These are phyloP conservation scores for Acanthoscelides obtectus DNA, from an alignment of 2,888 invertebrate genomes.

Conservation along the genomic window DNA sequence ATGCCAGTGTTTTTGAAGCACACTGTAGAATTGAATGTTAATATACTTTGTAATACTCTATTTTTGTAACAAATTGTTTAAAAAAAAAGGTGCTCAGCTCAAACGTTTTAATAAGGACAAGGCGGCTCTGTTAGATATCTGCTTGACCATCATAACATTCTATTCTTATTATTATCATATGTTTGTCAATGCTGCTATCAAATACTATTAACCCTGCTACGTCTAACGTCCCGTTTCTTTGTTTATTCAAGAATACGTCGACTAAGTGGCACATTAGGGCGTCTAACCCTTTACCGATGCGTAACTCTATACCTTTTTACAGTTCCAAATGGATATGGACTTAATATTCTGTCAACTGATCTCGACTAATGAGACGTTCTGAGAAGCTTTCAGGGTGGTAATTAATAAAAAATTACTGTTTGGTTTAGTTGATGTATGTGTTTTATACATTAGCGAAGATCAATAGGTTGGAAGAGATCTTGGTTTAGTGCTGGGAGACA, in stretches of 20 bases:
- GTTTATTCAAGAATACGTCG: neutral
- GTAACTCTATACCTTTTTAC: neutral
- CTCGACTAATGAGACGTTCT: slow-evolving; percentile 9
- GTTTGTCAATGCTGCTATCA: too few species aligned
- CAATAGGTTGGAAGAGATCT: slow-evolving; percentile 27
- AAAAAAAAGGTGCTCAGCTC: too few species aligned
- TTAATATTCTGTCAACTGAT: neutral
- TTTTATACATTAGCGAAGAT: neutral
- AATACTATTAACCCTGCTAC: too few species aligned
- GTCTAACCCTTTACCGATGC: neutral
- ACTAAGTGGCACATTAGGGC: neutral
- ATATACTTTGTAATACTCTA: too few species aligned
- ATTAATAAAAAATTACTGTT: slow-evolving; percentile 31
- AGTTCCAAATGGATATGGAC: neutral
- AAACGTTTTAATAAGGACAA: too few species aligned
- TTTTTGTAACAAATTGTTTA: too few species aligned
- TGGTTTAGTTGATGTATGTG: neutral
- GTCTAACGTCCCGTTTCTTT: neutral
- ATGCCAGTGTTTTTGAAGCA: too few species aligned
- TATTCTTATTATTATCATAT: too few species aligned
- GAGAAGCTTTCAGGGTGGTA: slow-evolving; percentile 18
- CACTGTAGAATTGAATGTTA: too few species aligned
- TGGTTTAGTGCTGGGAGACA: too few species aligned
- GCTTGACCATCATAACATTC: too few species aligned
- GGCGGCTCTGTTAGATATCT: too few species aligned